These are phyloP conservation scores for Aplocera efformata DNA, from an alignment of 2,888 invertebrate genomes.

Conservation along the genomic window DNA sequence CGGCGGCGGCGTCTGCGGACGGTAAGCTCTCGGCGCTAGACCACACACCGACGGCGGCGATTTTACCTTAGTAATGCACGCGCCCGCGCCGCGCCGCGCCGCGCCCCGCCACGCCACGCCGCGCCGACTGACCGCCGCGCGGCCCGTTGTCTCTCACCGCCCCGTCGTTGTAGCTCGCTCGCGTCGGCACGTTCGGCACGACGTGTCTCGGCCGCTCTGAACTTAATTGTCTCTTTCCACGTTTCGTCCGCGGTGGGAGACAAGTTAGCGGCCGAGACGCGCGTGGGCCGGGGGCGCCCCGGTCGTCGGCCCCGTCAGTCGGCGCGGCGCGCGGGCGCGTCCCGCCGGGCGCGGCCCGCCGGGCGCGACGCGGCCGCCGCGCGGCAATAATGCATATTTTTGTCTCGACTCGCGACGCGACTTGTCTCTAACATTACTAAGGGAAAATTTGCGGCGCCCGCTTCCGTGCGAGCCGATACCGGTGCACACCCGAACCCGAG, in stretches of 20 bases:
- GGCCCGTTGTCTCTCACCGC: conserved; percentile 3
- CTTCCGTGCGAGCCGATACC: conserved; percentile 51
- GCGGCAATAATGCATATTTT: conserved; percentile 72
- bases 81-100: conserved; percentile 20
- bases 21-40: conserved; percentile 58
- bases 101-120: conserved; percentile 5
- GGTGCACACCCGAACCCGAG: conserved; percentile 15
- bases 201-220: no score
- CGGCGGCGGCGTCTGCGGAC: conserved; percentile 45
- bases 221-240: no score
- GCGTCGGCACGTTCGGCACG: no score
- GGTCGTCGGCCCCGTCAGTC: no score
- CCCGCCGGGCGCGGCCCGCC: conserved; percentile 1
- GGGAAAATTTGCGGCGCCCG: conserved; percentile 72
- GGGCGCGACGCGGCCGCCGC: conserved; percentile 31
- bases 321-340: no score
- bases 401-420: conserved; percentile 52
- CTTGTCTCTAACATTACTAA: conserved; percentile 70
- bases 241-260: no score
- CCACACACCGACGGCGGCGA: conserved; percentile 53
- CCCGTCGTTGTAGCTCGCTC: no score
- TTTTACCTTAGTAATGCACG: conserved; percentile 74
- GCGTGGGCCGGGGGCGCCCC: no score
- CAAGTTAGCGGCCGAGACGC: no score
- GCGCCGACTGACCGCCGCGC: conserved; percentile 14